Evolutionary conservation across 2,797 vertebrate species (phyloP), one percentile per base, ranked within the genome.

Genomic region (Odontamblyopus rebecca): DNA sequence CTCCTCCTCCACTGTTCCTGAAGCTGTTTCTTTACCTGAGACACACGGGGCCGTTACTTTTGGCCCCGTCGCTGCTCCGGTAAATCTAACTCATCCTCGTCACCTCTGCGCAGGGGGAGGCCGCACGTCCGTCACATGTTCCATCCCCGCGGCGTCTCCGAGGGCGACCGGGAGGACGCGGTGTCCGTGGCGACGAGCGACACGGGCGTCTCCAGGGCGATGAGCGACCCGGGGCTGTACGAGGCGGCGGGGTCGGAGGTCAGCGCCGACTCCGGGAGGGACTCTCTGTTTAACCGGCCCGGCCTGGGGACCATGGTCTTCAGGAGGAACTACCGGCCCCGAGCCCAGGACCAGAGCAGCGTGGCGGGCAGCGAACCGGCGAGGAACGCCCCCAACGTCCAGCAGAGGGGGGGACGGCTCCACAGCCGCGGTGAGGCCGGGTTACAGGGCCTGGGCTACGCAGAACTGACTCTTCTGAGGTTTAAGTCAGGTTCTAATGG

Each of bases 261-360:
- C 91, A 99, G 98, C 92, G 98, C 97, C 0, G 98, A 99, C 89
- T 99, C 98, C 0, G 98, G 98, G 53, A 97, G 98, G 0, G 97
- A 99, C 82, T 99, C 98, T 1, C 79, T 99, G 73, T 99, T 99
- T 83, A 99, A 96, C 82, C 94, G 98, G 1, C 98, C 98, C 0
- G 98, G 98, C 44, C 92, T 99, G 76, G 98, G 98, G 76, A 97
- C 97, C 71, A 98, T 99, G 98, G 96, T 99, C 68, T 99, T 99
- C 75, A 94, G 98, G 69, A 94, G 97, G 81, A 99, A 97, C 92
- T 99, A 99, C 0, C 85, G 98, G 65, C 97, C 97, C 97, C 3
- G 96, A 95, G 61, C 90, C 98, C 54, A 56, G 63, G 95, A 96
- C 0, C 82, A 89, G 3, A 88, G 65, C 7, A 67, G 54, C 0